Evolutionary conservation across 2,113 vertebrate species (phyloP).

Genomic region (Brienomyrus brachyistius): DNA sequence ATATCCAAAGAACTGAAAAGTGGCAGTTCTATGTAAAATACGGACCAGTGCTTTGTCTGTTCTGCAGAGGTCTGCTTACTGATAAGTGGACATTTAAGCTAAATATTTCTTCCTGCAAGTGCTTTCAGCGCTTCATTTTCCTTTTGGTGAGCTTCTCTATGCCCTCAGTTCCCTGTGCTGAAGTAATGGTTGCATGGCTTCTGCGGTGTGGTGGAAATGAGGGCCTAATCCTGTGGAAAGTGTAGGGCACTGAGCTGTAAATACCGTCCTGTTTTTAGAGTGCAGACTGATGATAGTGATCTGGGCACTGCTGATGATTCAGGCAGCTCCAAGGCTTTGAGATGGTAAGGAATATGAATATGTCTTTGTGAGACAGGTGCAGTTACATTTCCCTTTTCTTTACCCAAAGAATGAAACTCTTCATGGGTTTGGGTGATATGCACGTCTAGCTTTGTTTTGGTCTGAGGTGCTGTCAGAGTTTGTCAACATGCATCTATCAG

Average conservation of each 20-base stretch:
- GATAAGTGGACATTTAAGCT: background rate
- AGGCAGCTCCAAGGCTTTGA: background rate
- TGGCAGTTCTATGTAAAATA: background rate
- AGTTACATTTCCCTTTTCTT: background rate
- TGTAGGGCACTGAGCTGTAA: background rate
- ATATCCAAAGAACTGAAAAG: background rate
- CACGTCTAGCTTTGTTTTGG: background rate
- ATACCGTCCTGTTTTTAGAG: background rate
- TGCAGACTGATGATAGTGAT: background rate
- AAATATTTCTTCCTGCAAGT: background rate
- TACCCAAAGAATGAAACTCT: background rate
- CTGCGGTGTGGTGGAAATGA: background rate
- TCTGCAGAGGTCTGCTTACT: background rate
- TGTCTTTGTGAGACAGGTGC: background rate
- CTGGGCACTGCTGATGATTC: background rate
- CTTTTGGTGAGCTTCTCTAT: background rate
- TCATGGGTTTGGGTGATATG: background rate
- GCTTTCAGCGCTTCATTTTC: background rate
- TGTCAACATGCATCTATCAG: background rate
- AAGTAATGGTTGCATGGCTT: background rate
- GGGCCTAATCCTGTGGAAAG: background rate
- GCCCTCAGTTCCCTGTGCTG: background rate
- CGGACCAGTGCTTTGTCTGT: background rate
- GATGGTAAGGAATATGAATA: background rate
- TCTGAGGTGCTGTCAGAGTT: background rate